A percentile compares a stretch with the other conserved stretches of the same genome.
These are phyloP conservation scores for Brachyopa scutellaris DNA, from an alignment of 2,888 invertebrate genomes.

Conservation along the genomic window DNA sequence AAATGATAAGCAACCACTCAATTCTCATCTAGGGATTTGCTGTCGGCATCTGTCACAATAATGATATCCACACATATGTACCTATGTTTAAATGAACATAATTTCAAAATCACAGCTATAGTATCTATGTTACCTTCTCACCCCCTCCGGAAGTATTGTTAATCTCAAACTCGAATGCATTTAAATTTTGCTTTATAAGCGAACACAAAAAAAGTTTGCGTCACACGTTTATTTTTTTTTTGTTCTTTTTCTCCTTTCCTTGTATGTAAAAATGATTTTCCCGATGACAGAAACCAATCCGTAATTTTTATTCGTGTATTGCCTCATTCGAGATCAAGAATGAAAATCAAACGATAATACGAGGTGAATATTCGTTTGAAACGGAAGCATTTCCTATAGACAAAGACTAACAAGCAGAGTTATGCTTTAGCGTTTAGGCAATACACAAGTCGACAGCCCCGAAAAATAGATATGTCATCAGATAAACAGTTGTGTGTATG, in stretches of 20 bases:
- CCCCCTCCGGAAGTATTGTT: too few relatives aligned
- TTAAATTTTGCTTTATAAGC: too few relatives aligned
- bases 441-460: neutral
- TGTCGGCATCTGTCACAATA: neutral
- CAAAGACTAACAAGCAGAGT: too few relatives aligned
- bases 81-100: too few relatives aligned
- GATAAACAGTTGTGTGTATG: slow-evolving; percentile 9
- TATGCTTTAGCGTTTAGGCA: slow-evolving; percentile 27
- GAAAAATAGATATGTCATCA: slow-evolving; percentile 31
- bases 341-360: slow-evolving; percentile 11
- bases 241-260: neutral
- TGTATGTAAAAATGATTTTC: slow-evolving; percentile 16
- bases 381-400: too few relatives aligned
- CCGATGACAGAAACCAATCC: slow-evolving; percentile 20
- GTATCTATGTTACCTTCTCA: neutral
- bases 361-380: too few relatives aligned
- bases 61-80: too few relatives aligned
- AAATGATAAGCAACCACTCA: too few relatives aligned
- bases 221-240: slow-evolving; percentile 7
- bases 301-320: neutral
- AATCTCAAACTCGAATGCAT: neutral
- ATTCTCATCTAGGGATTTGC: neutral
- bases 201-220: too few relatives aligned
- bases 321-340: too few relatives aligned
- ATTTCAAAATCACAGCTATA: neutral